phyloP scores from a whole-genome alignment of 2,888 invertebrate genomes.

The Crematogaster levior region DNA sequence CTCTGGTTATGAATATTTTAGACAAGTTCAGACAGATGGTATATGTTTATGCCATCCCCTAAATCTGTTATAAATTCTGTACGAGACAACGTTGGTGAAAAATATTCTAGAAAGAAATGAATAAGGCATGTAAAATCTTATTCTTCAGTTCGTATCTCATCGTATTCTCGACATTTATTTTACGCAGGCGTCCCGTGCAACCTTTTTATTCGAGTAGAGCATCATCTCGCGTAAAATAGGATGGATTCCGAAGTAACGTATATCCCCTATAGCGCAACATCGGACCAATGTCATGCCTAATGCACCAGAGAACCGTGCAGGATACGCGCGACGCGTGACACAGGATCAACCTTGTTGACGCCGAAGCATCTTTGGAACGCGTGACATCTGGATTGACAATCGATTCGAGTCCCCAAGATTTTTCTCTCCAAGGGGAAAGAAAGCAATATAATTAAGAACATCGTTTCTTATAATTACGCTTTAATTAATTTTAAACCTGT shows the following conservation, averaged over 20 bases:
- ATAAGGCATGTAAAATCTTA: neutral
- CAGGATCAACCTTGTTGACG: slow-evolving; percentile 28
- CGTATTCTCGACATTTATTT: neutral
- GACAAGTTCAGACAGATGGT: neutral
- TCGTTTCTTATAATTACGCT: neutral
- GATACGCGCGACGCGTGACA: slow-evolving; percentile 36
- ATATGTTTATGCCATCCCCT: neutral
- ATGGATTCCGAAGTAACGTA: slow-evolving; percentile 26
- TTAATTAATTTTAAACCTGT: slow-evolving; percentile 2
- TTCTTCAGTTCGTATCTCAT: neutral
- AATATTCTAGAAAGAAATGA: neutral
- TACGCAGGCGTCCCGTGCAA: neutral
- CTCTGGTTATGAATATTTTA: neutral
- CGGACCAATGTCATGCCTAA: slow-evolving; percentile 33
- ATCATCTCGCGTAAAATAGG: slow-evolving; percentile 26
- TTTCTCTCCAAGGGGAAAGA: neutral
- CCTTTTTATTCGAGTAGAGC: neutral
- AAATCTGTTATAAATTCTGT: neutral
- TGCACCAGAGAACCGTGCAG: slow-evolving; percentile 29
- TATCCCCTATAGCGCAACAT: slow-evolving; percentile 25
- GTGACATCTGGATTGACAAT: neutral
- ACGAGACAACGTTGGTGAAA: neutral
- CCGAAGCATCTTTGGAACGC: neutral
- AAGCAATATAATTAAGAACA: neutral
- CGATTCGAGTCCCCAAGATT: neutral